Evolutionary conservation across 1,140 invertebrate genomes (phyloP).

Genomic region (Orius insidiosus): DNA sequence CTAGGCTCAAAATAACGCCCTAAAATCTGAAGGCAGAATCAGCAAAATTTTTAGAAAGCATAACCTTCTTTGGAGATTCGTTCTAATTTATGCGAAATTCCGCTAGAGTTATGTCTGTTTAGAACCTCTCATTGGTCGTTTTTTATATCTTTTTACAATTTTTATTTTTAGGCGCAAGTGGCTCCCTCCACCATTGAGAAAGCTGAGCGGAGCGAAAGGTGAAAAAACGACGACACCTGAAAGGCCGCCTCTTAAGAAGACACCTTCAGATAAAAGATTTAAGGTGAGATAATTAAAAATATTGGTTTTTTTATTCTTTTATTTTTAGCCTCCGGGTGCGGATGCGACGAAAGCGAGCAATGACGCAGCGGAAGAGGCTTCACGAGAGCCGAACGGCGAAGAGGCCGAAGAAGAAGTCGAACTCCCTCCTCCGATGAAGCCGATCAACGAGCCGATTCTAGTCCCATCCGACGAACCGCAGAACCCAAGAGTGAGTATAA

Average conservation of each 20-base stretch:
- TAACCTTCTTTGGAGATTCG: too few species aligned
- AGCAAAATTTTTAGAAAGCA: too few species aligned
- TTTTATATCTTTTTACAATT: too few species aligned
- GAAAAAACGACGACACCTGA: constrained; percentile 44
- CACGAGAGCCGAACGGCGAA: constrained; percentile 35
- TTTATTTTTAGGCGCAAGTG: constrained; percentile 57
- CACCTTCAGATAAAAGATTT: constrained; percentile 55
- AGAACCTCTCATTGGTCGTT: too few species aligned
- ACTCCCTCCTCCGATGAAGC: constrained; percentile 88
- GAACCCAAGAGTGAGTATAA: constrained; percentile 40
- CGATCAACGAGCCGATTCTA: constrained; percentile 62
- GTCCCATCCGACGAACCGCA: constrained; percentile 39
- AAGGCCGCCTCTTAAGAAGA: constrained; percentile 47
- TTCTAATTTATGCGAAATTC: too few species aligned
- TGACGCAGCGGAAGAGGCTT: constrained; percentile 19
- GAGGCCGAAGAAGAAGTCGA: constrained; percentile 63
- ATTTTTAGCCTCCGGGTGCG: constrained; percentile 5
- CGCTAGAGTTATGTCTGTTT: too few species aligned
- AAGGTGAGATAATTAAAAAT: constrained; percentile 12
- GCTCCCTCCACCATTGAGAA: constrained; percentile 73
- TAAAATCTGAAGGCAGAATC: too few species aligned
- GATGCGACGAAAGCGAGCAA: constrained; percentile 21
- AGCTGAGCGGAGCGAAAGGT: constrained; percentile 72
- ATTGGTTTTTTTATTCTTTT: constrained; percentile 1
- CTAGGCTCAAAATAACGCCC: too few species aligned